phyloP scores from a whole-genome alignment of 1,140 invertebrate genomes.

The Micrasema minimum region DNA sequence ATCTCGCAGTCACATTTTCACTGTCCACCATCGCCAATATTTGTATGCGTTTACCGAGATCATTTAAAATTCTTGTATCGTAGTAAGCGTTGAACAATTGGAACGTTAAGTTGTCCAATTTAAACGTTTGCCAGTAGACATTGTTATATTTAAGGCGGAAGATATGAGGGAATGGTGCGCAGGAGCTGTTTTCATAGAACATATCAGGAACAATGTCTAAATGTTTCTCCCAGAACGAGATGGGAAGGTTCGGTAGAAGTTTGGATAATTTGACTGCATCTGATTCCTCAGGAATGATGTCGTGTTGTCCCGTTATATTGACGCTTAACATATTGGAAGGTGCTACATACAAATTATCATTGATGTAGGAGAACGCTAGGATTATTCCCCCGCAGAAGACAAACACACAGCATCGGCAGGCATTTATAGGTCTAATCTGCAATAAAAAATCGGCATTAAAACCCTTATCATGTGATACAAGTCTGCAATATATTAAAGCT shows the following conservation, averaged over 20 bases:
- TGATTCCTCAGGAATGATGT: neutral
- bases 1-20: neutral
- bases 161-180: slow-evolving; percentile 83
- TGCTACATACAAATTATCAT: too few relatives aligned
- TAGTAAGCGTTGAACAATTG: slow-evolving; percentile 91
- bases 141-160: slow-evolving; percentile 92
- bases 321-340: too few relatives aligned
- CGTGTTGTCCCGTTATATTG: too few relatives aligned
- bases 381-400: neutral
- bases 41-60: slow-evolving; percentile 49
- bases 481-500: too few relatives aligned
- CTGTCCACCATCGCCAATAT: slow-evolving; percentile 4
- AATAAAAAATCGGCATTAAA: too few relatives aligned
- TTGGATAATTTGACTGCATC: slow-evolving; percentile 56
- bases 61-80: slow-evolving; percentile 79
- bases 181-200: slow-evolving; percentile 78
- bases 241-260: slow-evolving; percentile 80
- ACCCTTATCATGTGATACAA: too few relatives aligned
- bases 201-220: slow-evolving; percentile 74
- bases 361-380: too few relatives aligned
- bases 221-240: slow-evolving; percentile 82
- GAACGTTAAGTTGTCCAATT: slow-evolving; percentile 84
- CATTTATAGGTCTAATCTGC: too few relatives aligned
- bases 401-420: neutral
- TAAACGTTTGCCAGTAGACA: slow-evolving; percentile 87